Evolutionary conservation across 2,113 vertebrate genomes (phyloP), one percentile per base, ranked within the genome.

Genomic region (Platichthys flesus): DNA sequence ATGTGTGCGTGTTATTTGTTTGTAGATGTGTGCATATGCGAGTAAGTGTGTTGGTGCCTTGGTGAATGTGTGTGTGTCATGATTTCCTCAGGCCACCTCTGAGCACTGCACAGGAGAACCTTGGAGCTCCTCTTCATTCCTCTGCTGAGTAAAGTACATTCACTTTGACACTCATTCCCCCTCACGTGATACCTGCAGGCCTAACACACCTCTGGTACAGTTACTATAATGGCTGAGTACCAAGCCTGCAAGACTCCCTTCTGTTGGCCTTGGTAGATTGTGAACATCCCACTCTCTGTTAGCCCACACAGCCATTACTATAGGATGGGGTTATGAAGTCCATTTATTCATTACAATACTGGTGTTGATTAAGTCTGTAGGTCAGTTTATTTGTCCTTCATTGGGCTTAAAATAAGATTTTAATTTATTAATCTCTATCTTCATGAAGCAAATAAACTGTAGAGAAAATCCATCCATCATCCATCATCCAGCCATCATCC

Each of bases 181-280:
- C 72, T 47, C 62, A 76, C 71, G 67, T 58, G 6, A 57, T 68
- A 79, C 71, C 71, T 87, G 66, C 71, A 81, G 82, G 64, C 70
- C 68, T 74, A 74, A 77, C 56, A 74, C 78, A 84, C 70, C 63
- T 80, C 51, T 73, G 42, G 37, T 68, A 78, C 84, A 79, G 65
- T 79, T 70, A 75, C 70, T 58, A 12, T 61, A 21, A 59, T 85
- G 87, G 83, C 77, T 64, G 59, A 55, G 74, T 15, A 78, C 78
- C 81, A 87, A 82, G 66, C 77, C 75, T 74, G 69, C 65, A 55
- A 82, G 80, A 42, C 58, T 71, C 35, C 20, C 63, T 71, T 47
- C 51, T 75, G 75, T 21, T 78, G 82, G 86, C 63, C 15, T 67
- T 18, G 49, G 24, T 73, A 85, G 66, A 74, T 28, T 62, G 63